phyloP scores from a whole-genome alignment of 2,113 vertebrate species.

The Zosterops pallidus region DNA sequence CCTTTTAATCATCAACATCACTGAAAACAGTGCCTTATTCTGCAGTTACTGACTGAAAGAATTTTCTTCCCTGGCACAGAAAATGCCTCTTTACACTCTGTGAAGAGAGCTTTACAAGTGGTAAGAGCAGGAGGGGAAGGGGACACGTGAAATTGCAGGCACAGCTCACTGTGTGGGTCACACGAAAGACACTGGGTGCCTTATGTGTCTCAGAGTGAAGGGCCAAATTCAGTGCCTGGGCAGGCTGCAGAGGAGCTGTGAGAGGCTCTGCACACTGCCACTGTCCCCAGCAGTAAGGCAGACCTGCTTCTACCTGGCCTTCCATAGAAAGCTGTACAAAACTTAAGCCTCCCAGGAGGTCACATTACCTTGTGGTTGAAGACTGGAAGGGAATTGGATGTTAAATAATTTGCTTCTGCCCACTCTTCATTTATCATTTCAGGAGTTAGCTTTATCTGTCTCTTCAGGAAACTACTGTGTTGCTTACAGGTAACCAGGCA shows the following conservation, averaged over 20 bases:
- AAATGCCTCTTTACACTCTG: not conserved
- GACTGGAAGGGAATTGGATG: not conserved
- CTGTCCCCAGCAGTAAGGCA: not conserved
- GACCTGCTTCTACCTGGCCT: not conserved
- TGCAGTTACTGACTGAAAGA: not conserved
- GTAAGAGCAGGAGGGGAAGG: not conserved
- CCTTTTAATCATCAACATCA: not conserved
- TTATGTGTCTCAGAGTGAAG: not conserved
- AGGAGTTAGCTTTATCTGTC: not conserved
- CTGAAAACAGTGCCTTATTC: conserved; percentile 17
- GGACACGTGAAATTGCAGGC: not conserved
- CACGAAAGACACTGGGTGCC: not conserved
- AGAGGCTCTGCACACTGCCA: not conserved
- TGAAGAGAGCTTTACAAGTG: fast-evolving
- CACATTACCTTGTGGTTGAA: not conserved
- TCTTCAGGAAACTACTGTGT: not conserved
- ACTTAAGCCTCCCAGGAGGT: not conserved
- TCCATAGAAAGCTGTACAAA: not conserved
- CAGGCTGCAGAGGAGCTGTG: not conserved
- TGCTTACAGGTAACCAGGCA: conserved; percentile 32
- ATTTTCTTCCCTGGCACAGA: not conserved
- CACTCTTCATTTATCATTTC: not conserved
- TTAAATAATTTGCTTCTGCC: not conserved
- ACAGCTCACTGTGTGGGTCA: not conserved
- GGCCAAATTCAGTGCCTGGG: not conserved